A percentile compares a stretch with the other conserved stretches of the same genome.
Evolutionary conservation across 2,113 vertebrate genomes (phyloP).

Genomic region (Petrocephalus microphthalmus): DNA sequence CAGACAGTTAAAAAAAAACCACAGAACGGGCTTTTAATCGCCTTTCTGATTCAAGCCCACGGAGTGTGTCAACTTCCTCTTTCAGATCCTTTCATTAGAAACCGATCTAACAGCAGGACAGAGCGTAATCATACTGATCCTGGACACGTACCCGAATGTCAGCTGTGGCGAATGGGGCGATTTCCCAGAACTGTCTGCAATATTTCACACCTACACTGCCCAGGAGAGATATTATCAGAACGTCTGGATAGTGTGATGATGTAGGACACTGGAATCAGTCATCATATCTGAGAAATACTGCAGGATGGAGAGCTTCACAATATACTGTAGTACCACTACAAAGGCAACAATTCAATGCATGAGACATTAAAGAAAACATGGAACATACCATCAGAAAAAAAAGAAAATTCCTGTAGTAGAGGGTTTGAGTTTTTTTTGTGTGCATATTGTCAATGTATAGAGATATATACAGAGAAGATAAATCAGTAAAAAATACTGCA

Average conservation of each 20-base stretch:
- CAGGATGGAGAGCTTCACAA: neutral
- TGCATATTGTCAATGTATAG: neutral
- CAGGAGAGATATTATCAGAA: neutral
- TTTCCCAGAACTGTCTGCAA: neutral
- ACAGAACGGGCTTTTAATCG: slow-evolving; percentile 7
- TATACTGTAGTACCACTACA: neutral
- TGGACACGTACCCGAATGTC: neutral
- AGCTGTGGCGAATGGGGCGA: neutral
- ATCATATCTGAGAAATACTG: neutral
- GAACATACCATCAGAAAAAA: neutral
- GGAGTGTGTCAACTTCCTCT: neutral
- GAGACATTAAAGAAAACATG: neutral
- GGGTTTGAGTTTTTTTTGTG: neutral
- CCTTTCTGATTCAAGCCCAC: neutral
- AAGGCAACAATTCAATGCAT: neutral
- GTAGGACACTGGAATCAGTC: neutral
- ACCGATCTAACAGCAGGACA: neutral
- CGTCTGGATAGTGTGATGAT: neutral
- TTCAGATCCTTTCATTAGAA: neutral
- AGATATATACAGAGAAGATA: neutral
- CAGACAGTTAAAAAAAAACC: neutral
- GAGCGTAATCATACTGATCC: neutral
- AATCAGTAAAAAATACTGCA: neutral
- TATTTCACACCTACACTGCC: neutral
- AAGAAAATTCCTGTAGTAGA: neutral